phyloP scores from a whole-genome alignment of 2,797 vertebrate species.

The Cirrhinus molitorella region DNA sequence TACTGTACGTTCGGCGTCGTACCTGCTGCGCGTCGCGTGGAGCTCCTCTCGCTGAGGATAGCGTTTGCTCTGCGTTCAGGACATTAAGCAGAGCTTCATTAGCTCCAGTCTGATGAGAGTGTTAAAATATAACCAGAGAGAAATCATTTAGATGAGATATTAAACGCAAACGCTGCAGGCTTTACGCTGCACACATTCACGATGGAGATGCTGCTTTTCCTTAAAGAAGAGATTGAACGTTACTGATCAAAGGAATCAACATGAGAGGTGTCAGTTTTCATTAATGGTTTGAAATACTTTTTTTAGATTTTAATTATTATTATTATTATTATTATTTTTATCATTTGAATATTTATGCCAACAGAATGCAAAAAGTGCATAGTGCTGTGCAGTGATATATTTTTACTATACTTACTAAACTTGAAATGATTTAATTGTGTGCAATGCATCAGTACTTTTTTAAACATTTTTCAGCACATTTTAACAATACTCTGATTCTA shows the following conservation, averaged over 20 bases:
- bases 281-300: too few species aligned
- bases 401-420: too few species aligned
- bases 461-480: too few species aligned
- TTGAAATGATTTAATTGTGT: too few species aligned
- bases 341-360: too few species aligned
- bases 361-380: too few species aligned
- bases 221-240: not conserved
- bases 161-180: conserved; percentile 59
- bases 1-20: conserved; percentile 73
- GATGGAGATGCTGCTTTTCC: not conserved
- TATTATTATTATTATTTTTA: too few species aligned
- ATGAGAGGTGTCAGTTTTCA: too few species aligned
- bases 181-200: not conserved
- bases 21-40: conserved; percentile 72
- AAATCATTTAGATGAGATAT: conserved; percentile 76
- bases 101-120: conserved; percentile 59
- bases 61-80: conserved; percentile 1
- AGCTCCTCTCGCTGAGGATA: not conserved
- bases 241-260: too few species aligned
- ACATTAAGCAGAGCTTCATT: conserved; percentile 46
- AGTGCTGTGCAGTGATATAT: too few species aligned
- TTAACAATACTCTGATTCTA: too few species aligned
- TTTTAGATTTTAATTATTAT: too few species aligned
- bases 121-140: conserved; percentile 63
- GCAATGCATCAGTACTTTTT: not conserved